A percentile compares a stretch with the other conserved stretches of the same genome.
phyloP scores from a whole-genome alignment of 1,140 invertebrate genomes.

The Monochamus saltuarius region DNA sequence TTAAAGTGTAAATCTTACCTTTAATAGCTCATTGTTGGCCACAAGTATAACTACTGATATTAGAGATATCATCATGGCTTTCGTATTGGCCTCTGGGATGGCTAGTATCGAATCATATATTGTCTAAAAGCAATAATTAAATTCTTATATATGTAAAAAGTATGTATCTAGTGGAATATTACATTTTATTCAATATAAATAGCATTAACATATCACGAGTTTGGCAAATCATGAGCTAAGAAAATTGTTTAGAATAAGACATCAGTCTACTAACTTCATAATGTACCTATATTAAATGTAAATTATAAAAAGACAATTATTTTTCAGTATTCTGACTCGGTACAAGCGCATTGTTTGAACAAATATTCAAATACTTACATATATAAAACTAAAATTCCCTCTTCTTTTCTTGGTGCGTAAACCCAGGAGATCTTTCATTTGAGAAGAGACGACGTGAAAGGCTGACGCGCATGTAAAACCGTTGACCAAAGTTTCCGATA shows the following conservation, averaged over 20 bases:
- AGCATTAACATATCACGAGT: too few relatives aligned
- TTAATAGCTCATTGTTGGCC: conserved; percentile 77
- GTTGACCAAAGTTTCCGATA: conserved; percentile 87
- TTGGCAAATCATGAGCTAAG: too few relatives aligned
- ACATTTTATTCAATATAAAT: too few relatives aligned
- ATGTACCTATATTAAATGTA: too few relatives aligned
- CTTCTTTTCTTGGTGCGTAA: conserved; percentile 62
- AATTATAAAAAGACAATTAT: too few relatives aligned
- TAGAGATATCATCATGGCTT: conserved; percentile 68
- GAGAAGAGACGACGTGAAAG: conserved; percentile 84
- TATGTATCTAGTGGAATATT: too few relatives aligned
- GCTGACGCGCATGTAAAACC: conserved; percentile 91
- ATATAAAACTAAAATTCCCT: conserved; percentile 74
- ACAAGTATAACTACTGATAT: conserved; percentile 69
- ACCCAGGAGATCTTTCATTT: conserved; percentile 85
- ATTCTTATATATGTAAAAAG: too few relatives aligned
- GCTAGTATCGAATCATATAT: conserved; percentile 66
- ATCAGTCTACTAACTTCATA: too few relatives aligned
- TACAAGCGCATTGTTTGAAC: too few relatives aligned
- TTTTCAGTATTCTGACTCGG: neutral
- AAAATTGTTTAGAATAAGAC: too few relatives aligned
- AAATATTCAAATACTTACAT: conserved; percentile 56
- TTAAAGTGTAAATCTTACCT: conserved; percentile 56
- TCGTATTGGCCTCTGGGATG: conserved; percentile 63
- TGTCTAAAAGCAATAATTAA: conserved; percentile 60